Base-by-base conservation (phyloP, 2,888 invertebrate species). In the Euproctis similis region DNA sequence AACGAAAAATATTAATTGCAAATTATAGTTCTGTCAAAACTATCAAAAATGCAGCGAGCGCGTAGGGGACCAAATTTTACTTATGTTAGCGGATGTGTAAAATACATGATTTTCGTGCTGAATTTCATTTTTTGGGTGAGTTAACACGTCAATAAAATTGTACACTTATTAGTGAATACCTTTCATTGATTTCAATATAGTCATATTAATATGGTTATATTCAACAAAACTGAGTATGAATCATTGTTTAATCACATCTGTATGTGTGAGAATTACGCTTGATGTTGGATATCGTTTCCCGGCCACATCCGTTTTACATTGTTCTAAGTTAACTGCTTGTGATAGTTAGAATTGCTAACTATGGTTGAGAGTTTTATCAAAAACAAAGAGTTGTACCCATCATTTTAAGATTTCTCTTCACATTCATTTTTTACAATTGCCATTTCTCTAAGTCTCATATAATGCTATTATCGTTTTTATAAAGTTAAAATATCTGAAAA, bases 101-200 rank as follows among this genome's bases (percentile, higher is more conserved):
- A 95, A 78, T 96, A 95, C 71, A 89, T 93, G 82, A 92, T 96
- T 73, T 95, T 95, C 78, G 86, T 94, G 58, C 87, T 95, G 52
- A 95, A 95, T 82, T 94, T 95, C 67, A 82, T 95, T 51, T 94
- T 95, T 76, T 95, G 95, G 95, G 95, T 95, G 76, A 88, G 92
- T 87, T 30, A 36, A 22, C 21, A 19, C 3, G 7, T 19, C 3
- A 19, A 19, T n/a, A n/a, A n/a, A n/a, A n/a, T n/a, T n/a, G n/a
- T n/a, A n/a, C n/a, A n/a, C n/a, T n/a, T n/a, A n/a, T n/a, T n/a
- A n/a, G n/a, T n/a, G n/a, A n/a, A n/a, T n/a, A n/a, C n/a, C n/a
- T n/a, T n/a, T n/a, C n/a, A n/a, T n/a, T n/a, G n/a, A n/a, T n/a
- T n/a, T n/a, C n/a, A n/a, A n/a, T n/a, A n/a, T 14, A 8, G 23